Evolutionary conservation across 2,888 invertebrate genomes (phyloP), one percentile per base, ranked within the genome.

Genomic region (Drosophila algonquin): DNA sequence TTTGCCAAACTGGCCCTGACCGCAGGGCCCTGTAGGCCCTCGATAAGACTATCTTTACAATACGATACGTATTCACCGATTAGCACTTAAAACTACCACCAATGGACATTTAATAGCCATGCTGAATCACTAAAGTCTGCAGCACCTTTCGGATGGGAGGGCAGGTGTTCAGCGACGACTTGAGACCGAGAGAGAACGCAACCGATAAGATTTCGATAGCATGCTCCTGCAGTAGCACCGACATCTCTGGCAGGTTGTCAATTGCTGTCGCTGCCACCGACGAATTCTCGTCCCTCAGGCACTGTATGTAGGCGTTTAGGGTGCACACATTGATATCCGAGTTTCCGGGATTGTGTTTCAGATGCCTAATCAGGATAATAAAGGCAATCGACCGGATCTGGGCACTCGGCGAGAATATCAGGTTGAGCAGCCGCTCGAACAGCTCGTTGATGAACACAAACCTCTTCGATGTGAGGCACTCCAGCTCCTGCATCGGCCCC

Each of bases 211-310:
- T 93, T 59, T 95, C 94, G 62, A 95, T 94, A 0, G 97, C 97
- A 91, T 96, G 95, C 92, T 98, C 98, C 93, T 97, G 97, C 93
- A 96, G 94, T 73, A 97, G 95, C 12, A 97, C 93, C 59, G 96
- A 94, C 75, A 98, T 95, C 86, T 98, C 98, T 0, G 97, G 95
- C 55, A 98, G 93, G 90, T 95, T 95, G 76, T 97, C 97, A 52
- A 98, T 93, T 32, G 96, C 95, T 0, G 96, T 95, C 78, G 94
- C 94, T 0, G 96, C 95, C 46, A 98, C 94, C 73, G 97, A 97
- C 0, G 96, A 95, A 90, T 96, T 95, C 50, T 94, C 93, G 72
- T 95, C 96, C 79, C 97, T 95, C 63, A 98, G 93, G 90, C 98
- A 97, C 81, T 96, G 95, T 63, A 98, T 93, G 87, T 97, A 95